Evolutionary conservation across 2,888 invertebrate genomes (phyloP).

Genomic region (Orthonychiurus folsomi): DNA sequence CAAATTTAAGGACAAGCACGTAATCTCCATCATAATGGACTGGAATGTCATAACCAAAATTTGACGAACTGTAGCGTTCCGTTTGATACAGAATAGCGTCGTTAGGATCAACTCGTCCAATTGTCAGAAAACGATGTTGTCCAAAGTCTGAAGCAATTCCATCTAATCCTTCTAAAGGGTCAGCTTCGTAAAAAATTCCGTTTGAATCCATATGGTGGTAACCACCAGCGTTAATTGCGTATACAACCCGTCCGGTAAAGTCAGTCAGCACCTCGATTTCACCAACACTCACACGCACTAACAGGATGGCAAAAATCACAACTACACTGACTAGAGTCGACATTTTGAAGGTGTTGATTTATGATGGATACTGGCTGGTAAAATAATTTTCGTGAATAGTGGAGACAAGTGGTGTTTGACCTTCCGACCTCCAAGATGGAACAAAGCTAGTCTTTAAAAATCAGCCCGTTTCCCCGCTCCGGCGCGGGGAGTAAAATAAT

Average conservation of each 20-base stretch:
- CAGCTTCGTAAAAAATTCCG: slow-evolving; percentile 77
- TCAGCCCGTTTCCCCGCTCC: too few relatives aligned
- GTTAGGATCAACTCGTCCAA: slow-evolving; percentile 70
- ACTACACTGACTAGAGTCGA: too few relatives aligned
- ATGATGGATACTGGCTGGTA: too few relatives aligned
- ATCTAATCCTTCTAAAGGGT: slow-evolving; percentile 58
- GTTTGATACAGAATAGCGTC: slow-evolving; percentile 88
- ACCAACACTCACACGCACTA: too few relatives aligned
- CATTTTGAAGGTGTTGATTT: too few relatives aligned
- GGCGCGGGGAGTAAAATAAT: too few relatives aligned
- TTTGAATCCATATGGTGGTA: slow-evolving; percentile 76
- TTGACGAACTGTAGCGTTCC: slow-evolving; percentile 63
- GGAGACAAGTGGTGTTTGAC: too few relatives aligned
- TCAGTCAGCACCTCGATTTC: not conserved
- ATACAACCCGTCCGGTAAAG: slow-evolving; percentile 54
- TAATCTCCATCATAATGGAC: slow-evolving; percentile 81
- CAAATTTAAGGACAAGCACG: slow-evolving; percentile 87
- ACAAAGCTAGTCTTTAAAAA: too few relatives aligned
- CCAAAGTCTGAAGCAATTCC: slow-evolving; percentile 87
- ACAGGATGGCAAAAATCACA: too few relatives aligned
- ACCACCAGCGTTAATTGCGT: slow-evolving; percentile 83
- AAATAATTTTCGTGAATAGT: too few relatives aligned
- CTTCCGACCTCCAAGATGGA: too few relatives aligned
- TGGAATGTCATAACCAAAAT: slow-evolving; percentile 89
- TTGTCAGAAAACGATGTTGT: slow-evolving; percentile 57